A percentile compares a stretch with the other conserved stretches of the same genome.
Conservation (phyloP, 30 jellyfish, hydroid and myxozoan species). For the Aurelia sp. region DNA sequence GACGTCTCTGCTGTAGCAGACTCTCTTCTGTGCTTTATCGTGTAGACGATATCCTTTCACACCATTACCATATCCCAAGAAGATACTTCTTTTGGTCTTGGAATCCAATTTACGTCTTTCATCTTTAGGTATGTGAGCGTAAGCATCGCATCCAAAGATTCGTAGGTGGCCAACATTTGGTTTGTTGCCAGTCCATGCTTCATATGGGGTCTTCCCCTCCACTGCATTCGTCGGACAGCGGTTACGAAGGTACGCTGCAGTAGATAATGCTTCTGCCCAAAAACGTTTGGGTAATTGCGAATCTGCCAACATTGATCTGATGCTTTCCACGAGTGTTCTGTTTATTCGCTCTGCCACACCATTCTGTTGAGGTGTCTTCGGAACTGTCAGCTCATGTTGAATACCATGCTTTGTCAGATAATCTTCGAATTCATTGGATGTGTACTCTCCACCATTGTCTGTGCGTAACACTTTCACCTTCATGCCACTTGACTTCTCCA, state of each 20-base stretch:
- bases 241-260: too few species aligned
- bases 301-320: too few species aligned
- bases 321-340: too few species aligned
- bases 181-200: slow-evolving; percentile 48
- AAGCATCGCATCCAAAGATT: slow-evolving; percentile 65
- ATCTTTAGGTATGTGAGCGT: slow-evolving; percentile 58
- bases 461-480: slow-evolving; percentile 32
- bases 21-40: slow-evolving; percentile 9
- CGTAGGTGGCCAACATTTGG: slow-evolving; percentile 57
- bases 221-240: not conserved
- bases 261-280: too few species aligned
- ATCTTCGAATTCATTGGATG: slow-evolving; percentile 54
- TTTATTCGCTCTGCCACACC: too few species aligned
- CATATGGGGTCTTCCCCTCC: slow-evolving; percentile 56
- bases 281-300: too few species aligned
- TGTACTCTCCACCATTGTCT: slow-evolving; percentile 79
- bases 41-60: slow-evolving; percentile 41
- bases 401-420: slow-evolving; percentile 1
- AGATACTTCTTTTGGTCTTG: slow-evolving; percentile 24
- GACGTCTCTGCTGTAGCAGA: too few species aligned
- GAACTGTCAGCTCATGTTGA: too few species aligned
- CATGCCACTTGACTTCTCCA: slow-evolving; percentile 38
- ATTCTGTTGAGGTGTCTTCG: too few species aligned
- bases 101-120: slow-evolving; percentile 53
- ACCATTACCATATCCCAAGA: slow-evolving; percentile 36